phyloP scores from a whole-genome alignment of 1,140 invertebrate species.

The Apis florea region DNA sequence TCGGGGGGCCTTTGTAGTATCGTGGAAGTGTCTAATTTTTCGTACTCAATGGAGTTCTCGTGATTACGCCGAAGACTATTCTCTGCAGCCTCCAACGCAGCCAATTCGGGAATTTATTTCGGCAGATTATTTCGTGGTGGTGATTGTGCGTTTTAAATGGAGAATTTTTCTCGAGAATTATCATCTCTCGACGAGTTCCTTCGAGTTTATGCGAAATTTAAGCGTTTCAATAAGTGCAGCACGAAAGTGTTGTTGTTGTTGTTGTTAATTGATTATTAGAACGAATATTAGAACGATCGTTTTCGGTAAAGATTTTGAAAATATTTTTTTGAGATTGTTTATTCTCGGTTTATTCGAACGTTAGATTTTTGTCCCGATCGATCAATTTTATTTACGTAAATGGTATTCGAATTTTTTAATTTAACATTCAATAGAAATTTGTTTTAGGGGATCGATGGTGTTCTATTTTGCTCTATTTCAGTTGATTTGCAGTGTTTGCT shows the following conservation, averaged over 20 bases:
- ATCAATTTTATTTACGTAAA: no score
- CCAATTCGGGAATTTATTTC: no score
- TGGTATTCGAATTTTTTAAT: not conserved
- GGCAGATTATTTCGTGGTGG: not conserved
- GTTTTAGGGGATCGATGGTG: constrained; percentile 7
- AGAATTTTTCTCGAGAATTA: not conserved
- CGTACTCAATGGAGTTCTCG: constrained; percentile 9
- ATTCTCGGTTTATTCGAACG: no score
- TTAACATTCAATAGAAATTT: not conserved
- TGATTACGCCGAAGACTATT: not conserved
- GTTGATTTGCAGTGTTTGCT: not conserved
- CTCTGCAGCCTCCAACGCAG: not conserved
- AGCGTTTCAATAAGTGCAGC: not conserved
- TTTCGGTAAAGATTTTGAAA: no score
- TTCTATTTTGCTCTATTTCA: no score
- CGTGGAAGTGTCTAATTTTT: constrained; percentile 32
- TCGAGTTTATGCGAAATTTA: not conserved
- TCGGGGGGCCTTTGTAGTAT: constrained; percentile 4
- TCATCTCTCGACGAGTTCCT: not conserved
- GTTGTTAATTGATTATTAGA: no score
- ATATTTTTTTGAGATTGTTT: no score
- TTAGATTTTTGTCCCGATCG: no score
- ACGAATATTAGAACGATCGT: no score
- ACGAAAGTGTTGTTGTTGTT: no score
- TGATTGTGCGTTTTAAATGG: not conserved